Evolutionary conservation across 2,113 vertebrate genomes (phyloP).

Genomic region (Leptocoma aspasia): DNA sequence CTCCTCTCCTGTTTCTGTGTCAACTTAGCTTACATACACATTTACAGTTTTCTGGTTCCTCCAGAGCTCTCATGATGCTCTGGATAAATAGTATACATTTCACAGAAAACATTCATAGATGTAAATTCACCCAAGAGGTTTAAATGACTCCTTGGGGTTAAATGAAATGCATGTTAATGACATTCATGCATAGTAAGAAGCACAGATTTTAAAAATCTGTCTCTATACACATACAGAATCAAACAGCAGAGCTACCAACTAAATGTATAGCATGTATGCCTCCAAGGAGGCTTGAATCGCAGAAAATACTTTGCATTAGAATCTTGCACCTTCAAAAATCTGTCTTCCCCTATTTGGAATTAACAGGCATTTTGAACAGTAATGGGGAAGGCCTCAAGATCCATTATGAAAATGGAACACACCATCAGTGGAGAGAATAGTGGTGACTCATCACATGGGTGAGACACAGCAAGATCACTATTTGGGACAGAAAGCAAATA

Average conservation of each 20-base stretch:
- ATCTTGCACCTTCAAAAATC: background rate
- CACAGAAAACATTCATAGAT: constrained; percentile 47
- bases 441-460: background rate
- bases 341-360: background rate
- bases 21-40: background rate
- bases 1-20: background rate
- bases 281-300: constrained; percentile 48
- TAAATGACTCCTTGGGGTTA: constrained; percentile 56
- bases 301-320: background rate
- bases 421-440: background rate
- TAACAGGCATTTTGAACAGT: background rate
- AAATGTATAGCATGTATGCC: constrained; percentile 19
- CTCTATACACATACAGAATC: constrained; percentile 1
- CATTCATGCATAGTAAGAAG: constrained; percentile 45
- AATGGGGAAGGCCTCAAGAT: background rate
- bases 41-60: background rate
- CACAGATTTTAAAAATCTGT: constrained; percentile 13
- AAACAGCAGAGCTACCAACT: constrained; percentile 32
- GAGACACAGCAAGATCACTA: background rate
- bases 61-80: background rate
- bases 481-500: background rate
- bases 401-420: background rate
- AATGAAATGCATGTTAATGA: constrained; percentile 50
- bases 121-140: constrained; percentile 58
- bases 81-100: constrained; percentile 51